Base-by-base conservation (phyloP, 2,888 invertebrate species). In the Drosophila prolongata region DNA sequence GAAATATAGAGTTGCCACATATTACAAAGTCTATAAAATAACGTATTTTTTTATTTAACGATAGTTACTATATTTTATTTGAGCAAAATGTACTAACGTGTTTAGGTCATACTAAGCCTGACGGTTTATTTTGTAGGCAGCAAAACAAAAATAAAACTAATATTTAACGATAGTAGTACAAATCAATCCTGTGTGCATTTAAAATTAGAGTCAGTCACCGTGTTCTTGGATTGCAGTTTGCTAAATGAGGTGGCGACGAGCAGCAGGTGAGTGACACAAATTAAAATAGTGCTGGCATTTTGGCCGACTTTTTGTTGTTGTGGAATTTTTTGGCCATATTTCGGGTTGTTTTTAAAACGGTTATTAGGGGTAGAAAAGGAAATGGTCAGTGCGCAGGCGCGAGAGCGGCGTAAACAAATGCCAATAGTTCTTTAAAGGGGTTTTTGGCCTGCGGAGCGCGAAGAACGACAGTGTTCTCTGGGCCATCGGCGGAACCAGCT, bases 401-500 rank as follows among this genome's bases (percentile, higher is more conserved):
- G 72, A 53, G 80, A 87, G 81, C 76, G 75, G 81, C 69, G 78
- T 84, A 87, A 84, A 84, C 83, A 84, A 87, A 81, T 84, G 84
- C 81, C 76, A 75, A 75, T 55, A 78, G 78, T 73, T 79, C 58
- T 54, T 34, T 30, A 8, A 11, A n/a, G 30, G 55, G 80, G 72
- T 30, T 34, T 37, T 60, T 50, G 40, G 50, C 54, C 50, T 62
- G 47, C 47, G 46, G 47, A 57, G 78, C 72, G 60, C 59, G 30
- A 78, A 78, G 77, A 75, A 74, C 79, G 76, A 68, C 83, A 84
- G 87, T 84, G 79, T 70, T 70, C 71, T 79, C 76, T 59, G 76
- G 81, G 84, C 78, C 79, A 86, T 77, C 70, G 86, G 70, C 68
- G 70, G 53, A 49, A 53, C 34, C 50, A 47, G 40, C 11, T 40